Conservation (phyloP, 37 sponge, comb jelly and placozoan species). For the Spongilla lacustris region DNA sequence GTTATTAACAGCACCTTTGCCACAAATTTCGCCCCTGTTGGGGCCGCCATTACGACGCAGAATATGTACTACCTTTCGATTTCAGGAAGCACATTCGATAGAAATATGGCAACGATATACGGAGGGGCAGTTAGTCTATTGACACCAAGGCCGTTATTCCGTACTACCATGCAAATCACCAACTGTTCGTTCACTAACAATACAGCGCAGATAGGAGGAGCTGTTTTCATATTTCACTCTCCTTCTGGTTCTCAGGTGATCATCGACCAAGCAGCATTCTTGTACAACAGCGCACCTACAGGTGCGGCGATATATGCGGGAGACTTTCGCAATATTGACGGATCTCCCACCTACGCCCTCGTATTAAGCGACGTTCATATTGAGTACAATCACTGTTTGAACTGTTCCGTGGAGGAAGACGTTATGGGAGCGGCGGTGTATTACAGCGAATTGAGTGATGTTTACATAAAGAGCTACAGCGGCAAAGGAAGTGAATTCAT, state of each 20-base stretch:
- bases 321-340: background rate
- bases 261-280: background rate
- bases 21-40: conserved; percentile 8
- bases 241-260: background rate
- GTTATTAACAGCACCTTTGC: conserved; percentile 6
- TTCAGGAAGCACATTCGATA: background rate
- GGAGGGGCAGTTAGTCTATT: conserved; percentile 3
- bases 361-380: background rate
- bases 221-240: background rate
- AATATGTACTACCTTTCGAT: conserved; percentile 14
- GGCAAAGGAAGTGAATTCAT: conserved; percentile 17
- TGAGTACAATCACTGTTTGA: background rate
- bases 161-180: too few species aligned
- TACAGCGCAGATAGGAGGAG: background rate
- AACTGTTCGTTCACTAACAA: background rate
- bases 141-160: too few species aligned
- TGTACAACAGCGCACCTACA: background rate
- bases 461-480: background rate
- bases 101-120: conserved; percentile 5
- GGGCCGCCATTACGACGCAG: conserved; percentile 12
- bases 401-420: background rate
- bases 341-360: background rate
- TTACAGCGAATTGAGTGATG: too few species aligned
- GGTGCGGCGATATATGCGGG: background rate
- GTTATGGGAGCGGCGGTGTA: too few species aligned